Percentiles rank a stretch among this genome's conserved stretches.
Conservation (phyloP, 2,113 vertebrate species). For the Colius striatus region DNA sequence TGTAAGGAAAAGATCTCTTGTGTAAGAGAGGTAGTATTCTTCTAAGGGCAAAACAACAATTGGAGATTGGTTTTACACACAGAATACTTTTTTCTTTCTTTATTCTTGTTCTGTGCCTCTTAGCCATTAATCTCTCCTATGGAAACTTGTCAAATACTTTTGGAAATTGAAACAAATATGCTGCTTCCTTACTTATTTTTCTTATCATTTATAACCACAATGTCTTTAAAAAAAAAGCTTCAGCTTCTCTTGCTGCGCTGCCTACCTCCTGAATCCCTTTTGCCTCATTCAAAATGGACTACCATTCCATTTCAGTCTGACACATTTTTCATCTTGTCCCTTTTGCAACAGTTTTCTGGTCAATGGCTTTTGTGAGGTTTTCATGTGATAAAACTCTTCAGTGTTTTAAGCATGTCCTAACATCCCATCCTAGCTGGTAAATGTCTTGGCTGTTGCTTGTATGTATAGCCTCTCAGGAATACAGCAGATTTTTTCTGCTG, state of each 20-base stretch:
- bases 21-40: background rate
- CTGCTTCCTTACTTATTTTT: slow-evolving; percentile 19
- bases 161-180: slow-evolving; percentile 49
- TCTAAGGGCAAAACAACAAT: slow-evolving; percentile 11
- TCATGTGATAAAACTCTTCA: background rate
- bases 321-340: slow-evolving; percentile 4
- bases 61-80: background rate
- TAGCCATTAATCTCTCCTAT: slow-evolving; percentile 29
- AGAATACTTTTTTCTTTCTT: background rate
- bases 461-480: background rate
- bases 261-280: background rate
- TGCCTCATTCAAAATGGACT: background rate
- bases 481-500: fast-evolving
- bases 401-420: background rate
- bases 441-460: background rate
- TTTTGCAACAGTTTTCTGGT: background rate
- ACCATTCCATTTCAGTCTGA: background rate
- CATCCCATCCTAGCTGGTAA: background rate
- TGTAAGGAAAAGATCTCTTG: background rate
- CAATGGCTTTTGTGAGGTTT: background rate
- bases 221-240: background rate
- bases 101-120: background rate
- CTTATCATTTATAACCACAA: slow-evolving; percentile 19
- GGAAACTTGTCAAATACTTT: slow-evolving; percentile 36
- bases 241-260: background rate